phyloP scores from a whole-genome alignment of 2,113 vertebrate genomes.

The Axis porcinus region DNA sequence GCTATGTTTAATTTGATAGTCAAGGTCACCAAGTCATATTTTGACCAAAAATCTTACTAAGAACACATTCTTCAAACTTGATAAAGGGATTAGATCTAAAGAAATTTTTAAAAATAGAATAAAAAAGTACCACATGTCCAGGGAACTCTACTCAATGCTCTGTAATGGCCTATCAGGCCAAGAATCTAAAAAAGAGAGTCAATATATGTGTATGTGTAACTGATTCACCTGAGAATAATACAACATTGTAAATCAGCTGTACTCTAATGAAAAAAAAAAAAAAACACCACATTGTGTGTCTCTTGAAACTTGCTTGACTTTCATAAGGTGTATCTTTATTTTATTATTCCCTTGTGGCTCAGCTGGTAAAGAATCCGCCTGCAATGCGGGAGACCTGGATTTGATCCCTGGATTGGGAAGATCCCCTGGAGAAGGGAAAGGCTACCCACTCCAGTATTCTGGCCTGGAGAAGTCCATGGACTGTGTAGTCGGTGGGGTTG shows the following conservation, averaged over 20 bases:
- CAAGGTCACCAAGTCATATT: background rate
- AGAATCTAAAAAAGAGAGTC: background rate
- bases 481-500: background rate
- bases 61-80: background rate
- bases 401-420: background rate
- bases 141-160: background rate
- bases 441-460: background rate
- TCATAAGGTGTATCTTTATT: background rate
- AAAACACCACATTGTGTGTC: accelerated
- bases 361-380: background rate
- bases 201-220: background rate
- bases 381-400: accelerated
- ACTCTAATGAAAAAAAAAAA: background rate
- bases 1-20: background rate
- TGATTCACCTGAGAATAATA: background rate
- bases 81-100: background rate
- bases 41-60: background rate
- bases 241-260: background rate
- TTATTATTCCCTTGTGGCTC: background rate
- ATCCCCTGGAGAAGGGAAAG: background rate
- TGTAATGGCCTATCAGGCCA: background rate
- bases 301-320: background rate
- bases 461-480: background rate
- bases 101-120: background rate
- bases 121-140: background rate